A percentile compares a stretch with the other conserved stretches of the same genome.
phyloP scores from a whole-genome alignment of 2,113 vertebrate genomes.

The Epinephelus moara region DNA sequence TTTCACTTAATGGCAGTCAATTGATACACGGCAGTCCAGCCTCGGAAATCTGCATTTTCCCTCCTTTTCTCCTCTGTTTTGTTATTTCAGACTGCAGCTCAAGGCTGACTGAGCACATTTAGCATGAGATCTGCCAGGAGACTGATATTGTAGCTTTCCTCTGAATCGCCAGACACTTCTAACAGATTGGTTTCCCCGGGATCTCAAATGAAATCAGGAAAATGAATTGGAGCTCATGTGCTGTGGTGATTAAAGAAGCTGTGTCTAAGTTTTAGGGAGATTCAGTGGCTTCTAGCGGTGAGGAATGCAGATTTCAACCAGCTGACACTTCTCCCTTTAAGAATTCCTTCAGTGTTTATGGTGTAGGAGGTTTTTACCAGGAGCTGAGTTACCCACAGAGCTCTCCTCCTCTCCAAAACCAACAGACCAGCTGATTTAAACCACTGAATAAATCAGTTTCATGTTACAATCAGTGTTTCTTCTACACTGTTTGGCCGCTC shows the following conservation, averaged over 20 bases:
- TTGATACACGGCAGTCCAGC: slow-evolving; percentile 30
- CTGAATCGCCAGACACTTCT: background rate
- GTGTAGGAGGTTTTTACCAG: too few relatives aligned
- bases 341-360: too few relatives aligned
- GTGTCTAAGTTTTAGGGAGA: too few relatives aligned
- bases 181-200: slow-evolving; percentile 11
- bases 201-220: slow-evolving; percentile 19
- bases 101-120: slow-evolving; percentile 37
- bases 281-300: too few relatives aligned
- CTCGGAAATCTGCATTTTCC: slow-evolving; percentile 33
- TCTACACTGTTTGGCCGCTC: too few relatives aligned
- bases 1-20: slow-evolving; percentile 34
- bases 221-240: slow-evolving; percentile 24
- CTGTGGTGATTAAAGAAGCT: slow-evolving; percentile 3
- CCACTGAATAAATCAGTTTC: too few relatives aligned
- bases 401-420: too few relatives aligned
- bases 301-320: too few relatives aligned
- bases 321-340: too few relatives aligned
- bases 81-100: slow-evolving; percentile 53
- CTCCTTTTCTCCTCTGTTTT: slow-evolving; percentile 25
- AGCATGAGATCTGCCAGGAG: slow-evolving; percentile 23
- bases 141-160: slow-evolving; percentile 13
- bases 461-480: too few relatives aligned
- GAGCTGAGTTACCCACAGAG: too few relatives aligned
- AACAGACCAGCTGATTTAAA: too few relatives aligned